These are phyloP conservation scores for Calliopsis andreniformis DNA, from an alignment of 1,140 invertebrate species.

Conservation along the genomic window DNA sequence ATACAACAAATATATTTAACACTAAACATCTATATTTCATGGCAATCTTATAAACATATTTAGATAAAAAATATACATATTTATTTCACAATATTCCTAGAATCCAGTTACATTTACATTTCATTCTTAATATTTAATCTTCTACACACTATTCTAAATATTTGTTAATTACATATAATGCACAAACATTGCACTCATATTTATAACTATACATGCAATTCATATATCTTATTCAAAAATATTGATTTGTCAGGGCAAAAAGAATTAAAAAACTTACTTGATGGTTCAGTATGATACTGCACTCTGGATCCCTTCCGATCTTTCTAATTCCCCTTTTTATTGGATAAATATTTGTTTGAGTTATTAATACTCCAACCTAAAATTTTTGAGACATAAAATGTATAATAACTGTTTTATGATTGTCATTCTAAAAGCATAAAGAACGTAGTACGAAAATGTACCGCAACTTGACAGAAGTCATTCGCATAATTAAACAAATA, in stretches of 20 bases:
- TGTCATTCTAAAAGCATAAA: background rate
- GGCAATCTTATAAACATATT: no score
- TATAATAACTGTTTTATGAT: background rate
- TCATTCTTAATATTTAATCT: no score
- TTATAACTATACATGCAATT: background rate
- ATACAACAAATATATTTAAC: no score
- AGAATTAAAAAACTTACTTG: conserved; percentile 49
- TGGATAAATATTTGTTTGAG: conserved; percentile 27
- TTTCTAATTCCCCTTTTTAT: conserved; percentile 52
- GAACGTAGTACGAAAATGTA: background rate
- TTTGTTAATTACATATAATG: no score
- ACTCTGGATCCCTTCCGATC: conserved; percentile 56
- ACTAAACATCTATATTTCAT: no score
- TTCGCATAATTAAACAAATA: background rate
- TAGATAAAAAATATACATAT: no score
- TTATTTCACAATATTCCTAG: no score
- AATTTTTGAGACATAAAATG: conserved; percentile 16
- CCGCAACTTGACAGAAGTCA: background rate
- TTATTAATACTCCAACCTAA: conserved; percentile 56
- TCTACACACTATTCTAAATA: no score
- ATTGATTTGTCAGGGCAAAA: background rate
- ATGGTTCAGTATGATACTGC: conserved; percentile 50
- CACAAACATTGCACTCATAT: background rate
- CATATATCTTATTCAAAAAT: conserved; percentile 73
- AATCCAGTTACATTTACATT: no score